A percentile compares a stretch with the other conserved stretches of the same genome.
Evolutionary conservation across 64 coral and sea anemone genomes (phyloP).

Genomic region (Montipora efflorescens): DNA sequence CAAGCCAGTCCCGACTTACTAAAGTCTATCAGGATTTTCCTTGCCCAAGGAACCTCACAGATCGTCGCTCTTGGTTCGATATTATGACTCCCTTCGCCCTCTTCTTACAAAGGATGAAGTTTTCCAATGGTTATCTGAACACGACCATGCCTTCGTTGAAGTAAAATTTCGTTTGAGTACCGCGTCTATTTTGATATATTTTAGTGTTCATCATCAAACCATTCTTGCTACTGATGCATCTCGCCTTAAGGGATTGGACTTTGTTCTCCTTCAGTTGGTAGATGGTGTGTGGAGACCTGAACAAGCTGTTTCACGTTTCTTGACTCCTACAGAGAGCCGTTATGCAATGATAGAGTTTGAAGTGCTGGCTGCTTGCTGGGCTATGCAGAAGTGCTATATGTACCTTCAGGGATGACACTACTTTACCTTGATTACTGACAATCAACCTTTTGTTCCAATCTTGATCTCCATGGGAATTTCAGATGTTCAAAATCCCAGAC

Average conservation of each 20-base stretch:
- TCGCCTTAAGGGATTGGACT: no score
- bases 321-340: no score
- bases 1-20: slow-evolving; percentile 4
- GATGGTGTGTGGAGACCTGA: no score
- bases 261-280: no score
- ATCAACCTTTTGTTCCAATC: slow-evolving; percentile 33
- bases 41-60: background rate
- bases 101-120: background rate
- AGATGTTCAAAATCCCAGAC: slow-evolving; percentile 6
- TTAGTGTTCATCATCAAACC: background rate
- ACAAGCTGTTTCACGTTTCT: no score
- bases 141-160: no score
- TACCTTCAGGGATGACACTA: slow-evolving; percentile 10
- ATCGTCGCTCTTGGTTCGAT: slow-evolving; percentile 14
- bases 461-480: slow-evolving; percentile 20
- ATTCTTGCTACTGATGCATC: background rate
- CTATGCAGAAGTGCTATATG: slow-evolving; percentile 22
- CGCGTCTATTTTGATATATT: background rate
- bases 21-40: slow-evolving; percentile 20
- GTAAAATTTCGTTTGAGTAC: no score
- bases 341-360: background rate
- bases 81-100: background rate
- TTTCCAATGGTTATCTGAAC: background rate
- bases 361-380: slow-evolving; percentile 8
- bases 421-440: slow-evolving; percentile 8